Base-by-base conservation (phyloP, 2,113 vertebrate genomes). In the Psilopsiagon aymara region DNA sequence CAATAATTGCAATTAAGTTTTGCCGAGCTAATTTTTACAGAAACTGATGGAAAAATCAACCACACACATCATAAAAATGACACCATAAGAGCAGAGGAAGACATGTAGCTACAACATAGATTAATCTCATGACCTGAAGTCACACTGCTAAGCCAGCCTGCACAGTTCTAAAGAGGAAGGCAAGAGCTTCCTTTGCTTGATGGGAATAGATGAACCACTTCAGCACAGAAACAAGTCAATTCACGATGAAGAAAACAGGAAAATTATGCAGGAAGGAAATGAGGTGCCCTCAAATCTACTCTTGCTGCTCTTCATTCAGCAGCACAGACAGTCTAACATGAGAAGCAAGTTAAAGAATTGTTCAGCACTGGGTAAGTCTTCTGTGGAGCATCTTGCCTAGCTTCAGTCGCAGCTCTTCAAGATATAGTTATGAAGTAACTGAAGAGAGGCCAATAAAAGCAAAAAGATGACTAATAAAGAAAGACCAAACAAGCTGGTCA, bases 21-120 rank as follows among this genome's bases (percentile, higher is more conserved):
- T 69, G 11, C 12, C 52, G 16, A 78, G 20, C 17, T 77, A 44
- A 5, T 41, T 89, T 67, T 55, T 55, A 67, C 12, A 37, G 35
- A 75, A 88, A 63, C 13, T 49, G 55, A 24, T 2, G 9, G 14
- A 17, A 66, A 86, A 95, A 85, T 17, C 44, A 51, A 51, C 7
- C 5, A 68, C 66, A 70, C 3, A 6, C 57, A 25, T 57, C 33
- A 53, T 39, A 78, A 51, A 88, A 83, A 81, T 25, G 8, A 37
- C 28, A 75, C 16, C 12, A 74, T 10, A 41, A 57, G 70, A 52
- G 33, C 6, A 64, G 62, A 79, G 14, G n/a, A 85, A 80, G 44
- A 69, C 8, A 35, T 14, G 1, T 4, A 83, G 52, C 5, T 8
- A 14, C 70, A 49, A 57, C 5, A 4, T 16, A 37, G 0, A 2